phyloP scores from a whole-genome alignment of 2,113 vertebrate genomes.

The Galeopterus variegatus region DNA sequence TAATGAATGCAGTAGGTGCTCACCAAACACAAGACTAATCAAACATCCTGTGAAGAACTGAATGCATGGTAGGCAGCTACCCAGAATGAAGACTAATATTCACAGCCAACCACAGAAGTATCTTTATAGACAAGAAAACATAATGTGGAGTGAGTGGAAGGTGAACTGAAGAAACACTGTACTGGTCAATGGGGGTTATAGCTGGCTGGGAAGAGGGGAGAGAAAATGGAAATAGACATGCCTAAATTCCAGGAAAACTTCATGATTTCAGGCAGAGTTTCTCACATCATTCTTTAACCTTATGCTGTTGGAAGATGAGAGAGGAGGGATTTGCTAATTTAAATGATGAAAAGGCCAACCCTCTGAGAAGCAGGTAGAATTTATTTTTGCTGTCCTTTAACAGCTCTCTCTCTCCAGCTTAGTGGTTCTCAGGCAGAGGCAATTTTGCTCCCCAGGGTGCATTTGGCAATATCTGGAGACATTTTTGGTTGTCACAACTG shows the following conservation, averaged over 20 bases:
- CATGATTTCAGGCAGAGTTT: neutral
- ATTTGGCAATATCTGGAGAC: neutral
- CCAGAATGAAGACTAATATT: constrained; percentile 35
- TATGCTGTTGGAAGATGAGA: neutral
- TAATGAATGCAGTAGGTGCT: constrained; percentile 42
- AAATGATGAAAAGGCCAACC: neutral
- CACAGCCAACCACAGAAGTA: neutral
- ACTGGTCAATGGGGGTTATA: neutral
- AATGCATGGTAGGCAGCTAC: neutral
- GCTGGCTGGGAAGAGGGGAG: neutral
- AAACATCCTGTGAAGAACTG: neutral
- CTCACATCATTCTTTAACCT: neutral
- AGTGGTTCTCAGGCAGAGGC: neutral
- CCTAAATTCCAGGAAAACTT: neutral
- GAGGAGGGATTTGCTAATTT: neutral
- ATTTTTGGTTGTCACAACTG: constrained; percentile 13
- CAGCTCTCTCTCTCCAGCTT: neutral
- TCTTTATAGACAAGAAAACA: constrained; percentile 26
- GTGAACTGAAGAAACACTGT: neutral
- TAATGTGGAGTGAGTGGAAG: neutral
- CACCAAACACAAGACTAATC: neutral
- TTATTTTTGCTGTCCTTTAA: neutral
- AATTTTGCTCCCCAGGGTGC: neutral
- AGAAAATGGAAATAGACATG: neutral
- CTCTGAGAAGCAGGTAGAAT: neutral